Evolutionary conservation across 2,888 invertebrate genomes (phyloP).

Genomic region (Ichneumoninae sp.): DNA sequence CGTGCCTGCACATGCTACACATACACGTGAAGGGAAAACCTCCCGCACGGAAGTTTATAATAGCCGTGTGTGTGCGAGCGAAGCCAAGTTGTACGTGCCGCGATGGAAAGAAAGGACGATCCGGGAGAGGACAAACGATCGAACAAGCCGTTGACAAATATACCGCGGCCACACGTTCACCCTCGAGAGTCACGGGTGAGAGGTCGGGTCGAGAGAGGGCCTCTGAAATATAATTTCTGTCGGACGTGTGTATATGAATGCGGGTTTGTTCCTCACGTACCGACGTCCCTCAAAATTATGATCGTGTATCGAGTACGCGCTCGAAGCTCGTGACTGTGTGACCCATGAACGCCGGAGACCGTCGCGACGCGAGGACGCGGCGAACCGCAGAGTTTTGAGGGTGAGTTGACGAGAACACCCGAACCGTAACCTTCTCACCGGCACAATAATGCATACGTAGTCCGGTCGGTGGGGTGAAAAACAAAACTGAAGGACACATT

Average conservation of each 20-base stretch:
- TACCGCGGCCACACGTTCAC: slow-evolving; percentile 15
- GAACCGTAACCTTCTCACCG: slow-evolving; percentile 2
- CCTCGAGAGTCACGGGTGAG: slow-evolving; percentile 14
- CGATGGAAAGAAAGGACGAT: slow-evolving; percentile 7
- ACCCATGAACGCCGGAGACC: background rate
- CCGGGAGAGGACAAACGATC: slow-evolving; percentile 3
- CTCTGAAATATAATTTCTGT: slow-evolving; percentile 11
- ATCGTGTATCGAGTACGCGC: slow-evolving; percentile 15
- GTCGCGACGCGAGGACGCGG: background rate
- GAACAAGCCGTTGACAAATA: slow-evolving; percentile 32
- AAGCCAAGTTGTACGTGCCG: slow-evolving; percentile 1
- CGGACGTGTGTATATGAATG: background rate
- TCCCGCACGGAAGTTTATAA: background rate
- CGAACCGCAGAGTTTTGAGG: slow-evolving; percentile 13
- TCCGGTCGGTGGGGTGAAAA: background rate
- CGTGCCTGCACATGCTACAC: slow-evolving; percentile 25
- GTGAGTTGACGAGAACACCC: slow-evolving; percentile 21
- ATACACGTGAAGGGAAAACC: slow-evolving; percentile 5
- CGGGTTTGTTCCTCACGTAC: slow-evolving; percentile 15
- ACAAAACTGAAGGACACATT: background rate
- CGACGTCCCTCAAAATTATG: slow-evolving; percentile 21
- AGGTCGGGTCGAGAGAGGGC: background rate
- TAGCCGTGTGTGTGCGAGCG: background rate
- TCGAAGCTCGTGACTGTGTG: background rate
- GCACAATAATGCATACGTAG: background rate